These are phyloP conservation scores for Caenorhabditis sp. DNA, from an alignment of 2,888 invertebrate species.

Conservation along the genomic window DNA sequence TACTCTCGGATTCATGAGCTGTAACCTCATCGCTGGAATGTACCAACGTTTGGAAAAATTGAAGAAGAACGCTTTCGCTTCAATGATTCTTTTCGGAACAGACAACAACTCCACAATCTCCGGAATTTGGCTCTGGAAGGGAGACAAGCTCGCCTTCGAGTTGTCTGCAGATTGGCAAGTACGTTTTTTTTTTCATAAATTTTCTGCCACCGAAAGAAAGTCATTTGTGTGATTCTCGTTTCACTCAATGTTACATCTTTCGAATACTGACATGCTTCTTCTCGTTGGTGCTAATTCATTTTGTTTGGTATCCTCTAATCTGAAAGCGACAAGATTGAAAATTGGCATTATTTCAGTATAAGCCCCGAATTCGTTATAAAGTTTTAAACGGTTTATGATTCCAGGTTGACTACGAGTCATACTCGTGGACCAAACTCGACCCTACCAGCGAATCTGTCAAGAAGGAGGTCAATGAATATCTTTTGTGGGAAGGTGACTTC, in stretches of 20 bases:
- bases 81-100: conserved; percentile 88
- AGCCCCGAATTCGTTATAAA: not conserved
- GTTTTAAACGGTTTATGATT: too few species aligned
- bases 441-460: conserved; percentile 80
- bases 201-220: conserved; percentile 32
- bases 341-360: not conserved
- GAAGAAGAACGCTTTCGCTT: conserved; percentile 94
- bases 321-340: conserved; percentile 21
- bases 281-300: conserved; percentile 47
- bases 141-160: conserved; percentile 88
- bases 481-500: conserved; percentile 78
- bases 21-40: conserved; percentile 96
- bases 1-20: conserved; percentile 93
- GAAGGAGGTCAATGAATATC: conserved; percentile 69
- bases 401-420: conserved; percentile 90
- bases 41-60: conserved; percentile 96
- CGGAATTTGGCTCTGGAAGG: conserved; percentile 97
- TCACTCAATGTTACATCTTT: conserved; percentile 48
- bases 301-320: conserved; percentile 38
- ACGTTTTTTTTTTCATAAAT: conserved; percentile 3
- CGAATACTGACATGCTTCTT: conserved; percentile 45
- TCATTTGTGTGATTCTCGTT: conserved; percentile 39
- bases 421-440: conserved; percentile 92
- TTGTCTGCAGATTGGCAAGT: conserved; percentile 73
- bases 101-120: conserved; percentile 92